These are phyloP conservation scores for Parasteatoda tepidariorum DNA, from an alignment of 1,140 invertebrate species.

Conservation along the genomic window DNA sequence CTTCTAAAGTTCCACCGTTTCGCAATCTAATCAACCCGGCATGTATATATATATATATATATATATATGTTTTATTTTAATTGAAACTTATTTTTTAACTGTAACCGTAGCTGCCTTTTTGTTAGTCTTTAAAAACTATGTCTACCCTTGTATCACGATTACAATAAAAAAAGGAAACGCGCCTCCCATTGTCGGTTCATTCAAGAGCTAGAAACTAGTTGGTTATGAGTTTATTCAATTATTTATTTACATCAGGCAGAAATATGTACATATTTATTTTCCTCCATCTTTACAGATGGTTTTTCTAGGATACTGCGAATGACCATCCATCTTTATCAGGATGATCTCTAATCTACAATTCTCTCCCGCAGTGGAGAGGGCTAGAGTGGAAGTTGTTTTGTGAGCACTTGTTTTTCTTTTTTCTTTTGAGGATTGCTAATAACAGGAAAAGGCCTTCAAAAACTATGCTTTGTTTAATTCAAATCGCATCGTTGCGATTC, in stretches of 20 bases:
- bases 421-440: constrained; percentile 59
- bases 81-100: constrained; percentile 10
- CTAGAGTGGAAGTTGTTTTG: constrained; percentile 48
- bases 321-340: constrained; percentile 28
- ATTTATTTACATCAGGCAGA: constrained; percentile 50
- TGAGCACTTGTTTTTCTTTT: constrained; percentile 55
- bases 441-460: constrained; percentile 52
- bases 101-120: constrained; percentile 54
- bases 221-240: constrained; percentile 29
- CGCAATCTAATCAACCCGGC: constrained; percentile 31
- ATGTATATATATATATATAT: not conserved
- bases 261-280: constrained; percentile 58
- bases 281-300: constrained; percentile 58
- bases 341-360: constrained; percentile 49
- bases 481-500: not conserved
- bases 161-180: constrained; percentile 30
- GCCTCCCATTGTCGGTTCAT: not conserved
- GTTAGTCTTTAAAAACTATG: constrained; percentile 43
- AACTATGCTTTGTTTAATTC: constrained; percentile 16
- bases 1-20: constrained; percentile 31
- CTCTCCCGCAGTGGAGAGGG: constrained; percentile 20
- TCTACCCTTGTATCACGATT: constrained; percentile 48
- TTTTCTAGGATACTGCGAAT: constrained; percentile 59
- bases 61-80: not conserved
- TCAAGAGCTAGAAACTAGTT: constrained; percentile 41